Evolutionary conservation across 2,797 vertebrate genomes (phyloP).

Genomic region (Tangara arthus): DNA sequence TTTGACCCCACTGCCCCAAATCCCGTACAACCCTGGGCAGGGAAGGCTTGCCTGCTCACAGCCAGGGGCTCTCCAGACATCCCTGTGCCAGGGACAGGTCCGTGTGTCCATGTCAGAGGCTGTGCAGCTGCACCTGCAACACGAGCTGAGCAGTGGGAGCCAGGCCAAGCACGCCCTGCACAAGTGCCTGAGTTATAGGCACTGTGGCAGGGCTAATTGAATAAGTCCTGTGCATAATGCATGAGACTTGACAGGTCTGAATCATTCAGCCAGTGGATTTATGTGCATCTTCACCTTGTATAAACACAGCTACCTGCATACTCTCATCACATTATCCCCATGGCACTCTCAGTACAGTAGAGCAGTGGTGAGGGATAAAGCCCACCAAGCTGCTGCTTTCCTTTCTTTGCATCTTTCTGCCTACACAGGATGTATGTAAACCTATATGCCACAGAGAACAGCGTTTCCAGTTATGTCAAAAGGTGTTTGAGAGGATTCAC

Average conservation of each 20-base stretch:
- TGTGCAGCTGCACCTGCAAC: background rate
- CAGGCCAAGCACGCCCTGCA: background rate
- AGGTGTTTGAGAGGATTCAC: background rate
- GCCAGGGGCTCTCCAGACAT: rapidly evolving
- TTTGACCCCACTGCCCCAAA: rapidly evolving
- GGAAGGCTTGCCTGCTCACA: background rate
- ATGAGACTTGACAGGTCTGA: background rate
- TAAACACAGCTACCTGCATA: slow-evolving; percentile 29
- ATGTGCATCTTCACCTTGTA: slow-evolving; percentile 19
- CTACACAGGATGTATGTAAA: background rate
- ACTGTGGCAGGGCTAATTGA: background rate
- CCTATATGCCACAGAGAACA: background rate
- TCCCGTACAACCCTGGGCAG: rapidly evolving
- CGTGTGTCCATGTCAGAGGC: rapidly evolving
- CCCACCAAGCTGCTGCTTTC: background rate
- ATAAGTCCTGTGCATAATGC: background rate
- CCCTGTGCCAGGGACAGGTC: background rate
- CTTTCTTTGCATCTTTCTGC: background rate
- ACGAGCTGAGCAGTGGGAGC: rapidly evolving
- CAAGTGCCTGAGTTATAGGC: background rate
- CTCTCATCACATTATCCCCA: background rate
- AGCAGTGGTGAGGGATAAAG: background rate
- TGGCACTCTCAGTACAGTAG: background rate
- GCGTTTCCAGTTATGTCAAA: background rate
- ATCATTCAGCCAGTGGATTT: slow-evolving; percentile 6